Evolutionary conservation across 2,797 vertebrate species (phyloP), one percentile per base, ranked within the genome.

Genomic region (Sebastes vulpes): DNA sequence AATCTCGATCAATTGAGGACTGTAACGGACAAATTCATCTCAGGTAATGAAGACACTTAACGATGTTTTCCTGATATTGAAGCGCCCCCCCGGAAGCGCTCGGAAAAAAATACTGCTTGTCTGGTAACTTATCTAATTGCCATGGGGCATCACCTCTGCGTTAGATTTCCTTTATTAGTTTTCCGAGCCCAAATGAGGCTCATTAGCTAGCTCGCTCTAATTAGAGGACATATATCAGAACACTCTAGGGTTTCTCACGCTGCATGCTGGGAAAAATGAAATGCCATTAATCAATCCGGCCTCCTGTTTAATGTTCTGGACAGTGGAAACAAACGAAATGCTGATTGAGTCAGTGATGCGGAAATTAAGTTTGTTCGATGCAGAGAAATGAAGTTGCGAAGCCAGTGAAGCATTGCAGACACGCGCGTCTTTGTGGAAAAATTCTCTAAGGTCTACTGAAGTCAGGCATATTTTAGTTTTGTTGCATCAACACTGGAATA

Each of bases 91-190:
- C 61, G 72, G 78, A 91, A 88, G 80, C 32, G 16, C 63, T 72
- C 2, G 16, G 69, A 83, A 86, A 86, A 93, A 93, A 92, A 95
- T 87, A 87, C 82, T 91, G 89, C 92, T 92, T 93, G 94, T 93
- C 93, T 94, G 89, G 92, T 92, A 95, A 92, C 89, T 94, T 90
- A 84, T 93, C 89, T 95, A 94, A 96, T 96, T 95, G 94, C 94
- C 90, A 88, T 79, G 76, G 89, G 92, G 89, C 88, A 92, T 92
- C 93, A 93, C 94, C 92, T 92, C 91, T 80, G 88, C 50, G 82
- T 91, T 93, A 89, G 76, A 93, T 91, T 90, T 88, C 76, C 87
- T 92, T 93, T 94, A 94, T 94, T 94, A 91, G 93, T 94, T 95
- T 93, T 93, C 89, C 63, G n/a, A 90, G 79, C 91, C 92, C 91